phyloP scores from a whole-genome alignment of 2,113 vertebrate species.

The Mungos mungo region DNA sequence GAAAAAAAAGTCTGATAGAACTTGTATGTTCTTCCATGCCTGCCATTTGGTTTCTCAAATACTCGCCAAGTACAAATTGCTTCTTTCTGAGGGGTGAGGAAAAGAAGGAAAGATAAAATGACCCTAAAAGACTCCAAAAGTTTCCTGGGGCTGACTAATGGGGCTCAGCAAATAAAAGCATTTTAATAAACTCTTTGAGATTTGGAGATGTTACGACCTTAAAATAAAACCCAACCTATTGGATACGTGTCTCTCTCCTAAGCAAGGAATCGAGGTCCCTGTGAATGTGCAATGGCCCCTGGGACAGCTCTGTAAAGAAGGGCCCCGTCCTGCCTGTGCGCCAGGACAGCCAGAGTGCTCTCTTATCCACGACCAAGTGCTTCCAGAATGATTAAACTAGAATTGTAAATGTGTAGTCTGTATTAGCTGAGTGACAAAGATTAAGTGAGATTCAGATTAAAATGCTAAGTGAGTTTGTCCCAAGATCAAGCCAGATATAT shows the following conservation, averaged over 20 bases:
- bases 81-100: neutral
- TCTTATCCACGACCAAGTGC: conserved; percentile 63
- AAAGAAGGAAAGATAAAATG: neutral
- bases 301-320: neutral
- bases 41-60: neutral
- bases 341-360: conserved; percentile 26
- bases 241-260: neutral
- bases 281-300: neutral
- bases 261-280: neutral
- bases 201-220: neutral
- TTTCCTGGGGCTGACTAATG: neutral
- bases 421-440: conserved; percentile 45
- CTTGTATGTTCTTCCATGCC: neutral
- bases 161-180: conserved; percentile 25
- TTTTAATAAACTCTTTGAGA: conserved; percentile 27
- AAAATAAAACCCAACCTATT: neutral
- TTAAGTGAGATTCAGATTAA: conserved; percentile 61
- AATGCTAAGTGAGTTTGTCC: conserved; percentile 62
- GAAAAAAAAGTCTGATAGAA: neutral
- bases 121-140: neutral
- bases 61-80: neutral
- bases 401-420: conserved; percentile 24
- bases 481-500: conserved; percentile 50
- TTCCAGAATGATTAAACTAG: conserved; percentile 60
- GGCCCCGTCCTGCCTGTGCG: neutral